These are phyloP conservation scores for Planiliza haematocheilus DNA, from an alignment of 2,113 vertebrate genomes.

Conservation along the genomic window DNA sequence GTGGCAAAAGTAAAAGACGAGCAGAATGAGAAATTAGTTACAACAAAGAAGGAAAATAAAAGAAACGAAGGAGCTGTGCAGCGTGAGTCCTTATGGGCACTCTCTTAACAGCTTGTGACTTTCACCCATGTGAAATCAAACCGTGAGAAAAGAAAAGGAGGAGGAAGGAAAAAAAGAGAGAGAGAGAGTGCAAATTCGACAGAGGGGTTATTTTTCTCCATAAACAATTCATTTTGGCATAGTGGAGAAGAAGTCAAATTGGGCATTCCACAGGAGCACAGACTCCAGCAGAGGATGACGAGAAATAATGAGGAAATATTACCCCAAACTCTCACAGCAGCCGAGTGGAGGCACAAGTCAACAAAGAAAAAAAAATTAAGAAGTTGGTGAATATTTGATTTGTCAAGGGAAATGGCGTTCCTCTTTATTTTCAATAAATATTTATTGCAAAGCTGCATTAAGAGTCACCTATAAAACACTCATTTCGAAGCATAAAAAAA, in stretches of 20 bases:
- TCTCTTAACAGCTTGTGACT: slow-evolving; percentile 58
- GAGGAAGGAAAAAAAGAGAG: slow-evolving; percentile 35
- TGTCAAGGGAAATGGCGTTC: slow-evolving; percentile 73
- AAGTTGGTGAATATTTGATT: slow-evolving; percentile 75
- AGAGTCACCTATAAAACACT: slow-evolving; percentile 72
- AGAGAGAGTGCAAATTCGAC: slow-evolving; percentile 38
- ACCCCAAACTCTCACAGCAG: slow-evolving; percentile 75
- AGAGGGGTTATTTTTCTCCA: slow-evolving; percentile 81
- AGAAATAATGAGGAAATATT: slow-evolving; percentile 85
- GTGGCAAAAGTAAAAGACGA: slow-evolving; percentile 43
- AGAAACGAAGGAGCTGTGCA: slow-evolving; percentile 33
- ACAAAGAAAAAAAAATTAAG: slow-evolving; percentile 72
- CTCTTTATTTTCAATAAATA: slow-evolving; percentile 70
- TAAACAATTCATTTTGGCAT: slow-evolving; percentile 80
- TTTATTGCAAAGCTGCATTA: slow-evolving; percentile 75
- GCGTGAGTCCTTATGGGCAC: slow-evolving; percentile 34
- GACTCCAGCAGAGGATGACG: slow-evolving; percentile 78
- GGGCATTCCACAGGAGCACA: slow-evolving; percentile 77
- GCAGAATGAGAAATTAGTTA: slow-evolving; percentile 62
- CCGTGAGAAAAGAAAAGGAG: slow-evolving; percentile 30
- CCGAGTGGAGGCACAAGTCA: slow-evolving; percentile 67
- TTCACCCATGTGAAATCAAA: slow-evolving; percentile 63
- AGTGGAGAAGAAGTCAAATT: slow-evolving; percentile 79
- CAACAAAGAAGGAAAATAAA: slow-evolving; percentile 51
- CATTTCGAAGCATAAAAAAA: slow-evolving; percentile 64